Evolutionary conservation across 2,113 vertebrate genomes (phyloP).

Genomic region (Cochlearius cochlearius): DNA sequence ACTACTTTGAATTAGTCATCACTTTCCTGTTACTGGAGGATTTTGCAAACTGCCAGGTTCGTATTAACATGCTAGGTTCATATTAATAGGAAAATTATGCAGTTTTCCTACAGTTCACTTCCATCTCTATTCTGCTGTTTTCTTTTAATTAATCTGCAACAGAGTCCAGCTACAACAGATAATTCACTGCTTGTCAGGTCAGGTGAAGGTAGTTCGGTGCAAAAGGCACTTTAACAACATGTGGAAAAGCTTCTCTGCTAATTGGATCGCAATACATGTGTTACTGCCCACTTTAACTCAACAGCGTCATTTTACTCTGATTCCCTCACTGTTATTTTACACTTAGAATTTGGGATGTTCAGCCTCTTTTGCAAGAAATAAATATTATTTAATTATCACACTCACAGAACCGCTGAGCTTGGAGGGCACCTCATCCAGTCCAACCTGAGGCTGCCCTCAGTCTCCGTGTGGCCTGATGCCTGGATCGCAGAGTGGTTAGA

Average conservation of each 20-base stretch:
- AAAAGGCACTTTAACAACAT: conserved; percentile 30
- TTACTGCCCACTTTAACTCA: conserved; percentile 21
- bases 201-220: background rate
- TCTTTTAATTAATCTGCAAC: conserved; percentile 46
- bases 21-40: background rate
- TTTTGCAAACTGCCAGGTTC: background rate
- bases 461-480: background rate
- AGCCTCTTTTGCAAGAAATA: background rate
- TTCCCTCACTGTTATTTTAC: conserved; percentile 8
- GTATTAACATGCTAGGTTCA: background rate
- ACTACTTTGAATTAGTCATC: background rate
- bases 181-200: conserved; percentile 16
- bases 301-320: conserved; percentile 18
- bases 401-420: background rate
- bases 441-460: background rate
- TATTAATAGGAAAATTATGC: background rate
- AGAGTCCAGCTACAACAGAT: conserved; percentile 3
- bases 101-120: background rate
- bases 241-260: conserved; percentile 36
- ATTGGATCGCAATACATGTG: conserved; percentile 13
- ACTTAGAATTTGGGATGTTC: background rate
- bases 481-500: background rate
- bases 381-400: conserved; percentile 26
- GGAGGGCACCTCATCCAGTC: background rate
- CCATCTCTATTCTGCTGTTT: conserved; percentile 16